Evolutionary conservation across 2,797 vertebrate genomes (phyloP).

Genomic region (Mormyrus hasselquistii): DNA sequence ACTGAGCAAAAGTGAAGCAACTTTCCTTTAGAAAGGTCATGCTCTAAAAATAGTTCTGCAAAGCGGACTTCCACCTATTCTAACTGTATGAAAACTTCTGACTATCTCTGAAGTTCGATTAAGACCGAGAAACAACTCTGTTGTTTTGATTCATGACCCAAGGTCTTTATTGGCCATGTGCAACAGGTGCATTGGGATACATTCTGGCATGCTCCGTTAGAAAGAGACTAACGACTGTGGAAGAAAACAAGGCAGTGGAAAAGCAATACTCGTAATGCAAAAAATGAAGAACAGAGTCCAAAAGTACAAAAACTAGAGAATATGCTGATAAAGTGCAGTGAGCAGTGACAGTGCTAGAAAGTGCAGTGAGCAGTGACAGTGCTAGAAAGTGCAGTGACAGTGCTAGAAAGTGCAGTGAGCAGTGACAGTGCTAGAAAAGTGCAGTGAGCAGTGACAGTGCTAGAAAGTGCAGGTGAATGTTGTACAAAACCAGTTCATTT

Average conservation of each 20-base stretch:
- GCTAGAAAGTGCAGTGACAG: too few species aligned
- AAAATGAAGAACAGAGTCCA: neutral
- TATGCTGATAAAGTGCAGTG: neutral
- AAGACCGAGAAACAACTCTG: neutral
- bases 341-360: neutral
- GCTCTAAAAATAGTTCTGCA: slow-evolving; percentile 1
- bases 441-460: neutral
- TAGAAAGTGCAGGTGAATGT: neutral
- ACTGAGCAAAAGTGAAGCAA: neutral
- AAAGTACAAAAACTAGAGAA: neutral
- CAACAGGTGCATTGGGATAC: neutral
- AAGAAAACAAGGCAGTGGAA: neutral
- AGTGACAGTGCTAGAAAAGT: neutral
- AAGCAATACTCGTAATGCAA: too few species aligned
- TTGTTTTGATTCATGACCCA: neutral
- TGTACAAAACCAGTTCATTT: neutral
- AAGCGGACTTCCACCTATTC: neutral
- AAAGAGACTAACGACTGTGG: neutral
- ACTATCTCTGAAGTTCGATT: neutral
- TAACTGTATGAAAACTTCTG: neutral
- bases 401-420: neutral
- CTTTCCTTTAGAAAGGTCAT: slow-evolving; percentile 5
- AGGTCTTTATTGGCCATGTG: neutral
- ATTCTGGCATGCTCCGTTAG: neutral
- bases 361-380: neutral